A percentile compares a stretch with the other conserved stretches of the same genome.
These are phyloP conservation scores for Micromussa lordhowensis DNA, from an alignment of 92 coral and sea anemone species.

Conservation along the genomic window DNA sequence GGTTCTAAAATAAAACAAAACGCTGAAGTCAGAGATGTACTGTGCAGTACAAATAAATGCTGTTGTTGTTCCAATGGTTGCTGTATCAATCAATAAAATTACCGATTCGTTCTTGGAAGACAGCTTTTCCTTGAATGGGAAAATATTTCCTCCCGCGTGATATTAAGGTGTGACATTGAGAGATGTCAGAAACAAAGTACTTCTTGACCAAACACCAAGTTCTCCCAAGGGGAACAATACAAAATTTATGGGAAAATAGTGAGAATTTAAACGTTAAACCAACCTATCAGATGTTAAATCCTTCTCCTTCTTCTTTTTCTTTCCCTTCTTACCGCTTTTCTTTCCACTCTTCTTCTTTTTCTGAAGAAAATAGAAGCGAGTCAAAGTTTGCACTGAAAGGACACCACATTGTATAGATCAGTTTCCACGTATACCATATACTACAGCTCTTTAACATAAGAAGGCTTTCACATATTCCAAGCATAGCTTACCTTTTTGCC, in stretches of 20 bases:
- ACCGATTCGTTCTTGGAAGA: background rate
- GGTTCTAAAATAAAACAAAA: conserved; percentile 58
- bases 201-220: background rate
- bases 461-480: background rate
- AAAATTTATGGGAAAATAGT: background rate
- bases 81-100: background rate
- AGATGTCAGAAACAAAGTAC: background rate
- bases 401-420: background rate
- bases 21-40: background rate
- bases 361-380: conserved; percentile 30
- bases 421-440: too few relatives aligned
- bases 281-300: conserved; percentile 97
- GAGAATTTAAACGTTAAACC: background rate
- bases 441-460: too few relatives aligned
- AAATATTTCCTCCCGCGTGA: too few relatives aligned
- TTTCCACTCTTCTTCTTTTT: conserved; percentile 98
- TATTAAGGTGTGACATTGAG: background rate
- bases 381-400: background rate
- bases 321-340: conserved; percentile 97
- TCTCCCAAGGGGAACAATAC: background rate
- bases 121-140: too few relatives aligned
- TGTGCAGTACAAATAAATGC: too few relatives aligned
- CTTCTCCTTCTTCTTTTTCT: conserved; percentile 98
- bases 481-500: conserved; percentile 81
- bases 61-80: background rate